phyloP scores from a whole-genome alignment of 2,113 vertebrate genomes.

The Piaya cayana region DNA sequence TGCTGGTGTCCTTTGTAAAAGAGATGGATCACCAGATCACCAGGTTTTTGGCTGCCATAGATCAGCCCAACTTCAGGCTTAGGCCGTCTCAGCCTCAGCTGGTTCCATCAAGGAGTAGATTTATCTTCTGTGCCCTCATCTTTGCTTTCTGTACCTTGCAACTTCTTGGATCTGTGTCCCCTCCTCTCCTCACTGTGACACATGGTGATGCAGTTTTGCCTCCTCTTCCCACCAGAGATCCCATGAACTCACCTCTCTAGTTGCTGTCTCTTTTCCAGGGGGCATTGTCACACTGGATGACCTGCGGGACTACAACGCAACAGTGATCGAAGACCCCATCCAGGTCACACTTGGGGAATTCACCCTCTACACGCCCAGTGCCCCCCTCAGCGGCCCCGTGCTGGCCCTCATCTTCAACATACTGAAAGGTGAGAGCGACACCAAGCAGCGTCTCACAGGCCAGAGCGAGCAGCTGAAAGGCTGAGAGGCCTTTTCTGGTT shows the following conservation, averaged over 20 bases:
- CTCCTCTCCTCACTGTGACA: not conserved
- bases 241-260: not conserved
- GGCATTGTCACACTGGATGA: conserved; percentile 90
- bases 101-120: not conserved
- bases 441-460: not conserved
- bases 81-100: not conserved
- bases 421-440: conserved; percentile 80
- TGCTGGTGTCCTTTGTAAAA: not conserved
- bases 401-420: conserved; percentile 92
- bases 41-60: not conserved
- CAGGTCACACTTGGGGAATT: conserved; percentile 78
- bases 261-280: conserved; percentile 75
- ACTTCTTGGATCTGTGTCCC: not conserved
- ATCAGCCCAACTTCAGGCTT: not conserved
- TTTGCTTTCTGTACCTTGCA: not conserved
- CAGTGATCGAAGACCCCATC: conserved; percentile 82
- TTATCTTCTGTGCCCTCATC: not conserved
- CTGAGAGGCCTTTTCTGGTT: not conserved
- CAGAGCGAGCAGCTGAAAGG: no score
- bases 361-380: conserved; percentile 80
- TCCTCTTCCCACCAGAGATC: not conserved
- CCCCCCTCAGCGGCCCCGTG: conserved; percentile 90
- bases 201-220: not conserved
- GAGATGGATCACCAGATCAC: not conserved
- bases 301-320: conserved; percentile 79